Evolutionary conservation across 2,113 vertebrate genomes (phyloP).

Genomic region (Oriolus oriolus): DNA sequence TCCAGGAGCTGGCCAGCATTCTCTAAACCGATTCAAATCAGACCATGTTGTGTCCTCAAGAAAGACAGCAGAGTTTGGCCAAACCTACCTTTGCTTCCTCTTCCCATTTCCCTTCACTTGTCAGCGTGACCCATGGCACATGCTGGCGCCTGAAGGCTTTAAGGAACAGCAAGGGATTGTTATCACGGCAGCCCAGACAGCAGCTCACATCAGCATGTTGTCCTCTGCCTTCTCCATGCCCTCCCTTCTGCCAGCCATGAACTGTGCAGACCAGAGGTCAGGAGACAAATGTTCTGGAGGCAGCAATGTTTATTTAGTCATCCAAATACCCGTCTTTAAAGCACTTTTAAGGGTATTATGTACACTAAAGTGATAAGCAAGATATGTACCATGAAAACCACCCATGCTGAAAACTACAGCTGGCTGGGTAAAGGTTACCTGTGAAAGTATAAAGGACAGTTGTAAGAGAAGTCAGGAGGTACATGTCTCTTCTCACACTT

Average conservation of each 20-base stretch:
- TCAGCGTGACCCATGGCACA: background rate
- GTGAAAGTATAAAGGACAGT: background rate
- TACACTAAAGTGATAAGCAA: background rate
- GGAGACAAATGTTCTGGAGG: background rate
- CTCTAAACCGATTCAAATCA: background rate
- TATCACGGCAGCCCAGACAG: background rate
- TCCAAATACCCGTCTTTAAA: background rate
- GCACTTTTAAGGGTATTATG: background rate
- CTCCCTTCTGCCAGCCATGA: background rate
- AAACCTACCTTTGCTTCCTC: background rate
- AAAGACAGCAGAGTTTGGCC: background rate
- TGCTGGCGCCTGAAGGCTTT: background rate
- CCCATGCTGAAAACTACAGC: conserved; percentile 19
- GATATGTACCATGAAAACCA: background rate
- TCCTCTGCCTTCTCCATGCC: background rate
- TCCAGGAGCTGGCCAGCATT: background rate
- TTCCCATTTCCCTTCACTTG: background rate
- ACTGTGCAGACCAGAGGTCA: background rate
- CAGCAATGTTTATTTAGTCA: background rate
- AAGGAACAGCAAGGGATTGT: background rate
- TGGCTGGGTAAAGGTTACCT: background rate
- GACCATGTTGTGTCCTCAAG: background rate
- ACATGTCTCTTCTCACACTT: background rate
- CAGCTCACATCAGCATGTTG: background rate
- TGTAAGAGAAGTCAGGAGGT: background rate